Base-by-base conservation (phyloP, 2,888 invertebrate species). In the Aquatica leii region DNA sequence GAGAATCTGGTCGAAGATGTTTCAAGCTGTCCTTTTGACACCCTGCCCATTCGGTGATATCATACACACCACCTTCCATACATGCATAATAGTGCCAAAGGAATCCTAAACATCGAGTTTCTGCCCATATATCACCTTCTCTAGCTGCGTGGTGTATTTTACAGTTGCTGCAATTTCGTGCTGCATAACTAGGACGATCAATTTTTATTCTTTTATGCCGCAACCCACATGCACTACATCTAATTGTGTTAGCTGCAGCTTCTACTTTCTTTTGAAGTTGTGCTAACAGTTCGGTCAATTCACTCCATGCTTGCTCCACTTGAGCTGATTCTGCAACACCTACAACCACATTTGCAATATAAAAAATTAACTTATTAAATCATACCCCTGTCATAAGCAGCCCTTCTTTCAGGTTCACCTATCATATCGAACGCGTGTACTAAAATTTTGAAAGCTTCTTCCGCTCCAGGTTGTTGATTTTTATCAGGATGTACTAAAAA, bases 91-190 rank as follows among this genome's bases (percentile, higher is more conserved):
- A 97, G 84, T 94, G 92, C 91, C 96, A 95, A 50, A 93, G 87
- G 73, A 96, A 88, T 12, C 97, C 96, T 83, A 95, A 86, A 84
- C 93, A 87, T 40, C 73, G 71, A 2, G 94, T 94, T 83, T 97
- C 97, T 49, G 97, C 96, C 97, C 97, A 97, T 74, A 97, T 95
- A 80, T 97, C 97, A 63, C 97, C 96, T 92, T 95, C 95, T 83
- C 93, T 90, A 41, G 94, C 95, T 63, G 93, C 90, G 83, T 96
- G 95, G 70, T 92, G 88, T 74, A 94, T 94, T 82, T 93, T 93
- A 84, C 95, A 95, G 76, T 92, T 90, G 69, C 90, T 87, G 84
- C 97, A 97, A 83, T 92, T 94, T 14, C 97, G 86, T 52, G 97
- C 97, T 65, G 95, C 95, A 82, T 94, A 95, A 82, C 92, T 91